Base-by-base conservation (phyloP, 2,113 vertebrate genomes). In the Plectropomus leopardus region DNA sequence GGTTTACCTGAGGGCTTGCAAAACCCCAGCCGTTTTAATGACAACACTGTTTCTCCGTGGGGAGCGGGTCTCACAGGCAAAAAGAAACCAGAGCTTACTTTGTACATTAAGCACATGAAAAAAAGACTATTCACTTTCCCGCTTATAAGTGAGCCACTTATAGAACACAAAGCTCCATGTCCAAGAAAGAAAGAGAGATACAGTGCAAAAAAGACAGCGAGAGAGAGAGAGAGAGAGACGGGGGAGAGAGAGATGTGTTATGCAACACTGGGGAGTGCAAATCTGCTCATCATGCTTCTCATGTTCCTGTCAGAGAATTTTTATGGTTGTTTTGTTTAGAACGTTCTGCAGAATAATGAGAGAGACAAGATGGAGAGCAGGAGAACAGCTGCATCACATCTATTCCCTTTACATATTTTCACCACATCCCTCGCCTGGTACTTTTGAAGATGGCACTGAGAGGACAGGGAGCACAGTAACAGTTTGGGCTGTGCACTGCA, bases 241-340 rank as follows among this genome's bases (percentile, higher is more conserved):
- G 61, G 78, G 44, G 84, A 51, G 67, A 67, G 70, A 66, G 57
- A 82, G 76, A 61, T 42, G 24, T 81, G 83, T 94, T 94, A 93
- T 74, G 68, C 92, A 93, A 94, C 82, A 80, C 58, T 36, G 53
- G 61, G 81, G 82, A 88, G 90, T 89, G 89, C 78, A 92, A 91
- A 94, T 92, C 89, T 93, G 85, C 86, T 91, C 90, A 92, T 92
- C 90, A 90, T 92, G 93, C 85, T 84, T 81, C 89, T 92, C 86
- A 88, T 92, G 92, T 92, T 90, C 82, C 81, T 88, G 86, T 91
- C 83, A 89, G 85, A 84, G 82, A 83, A 83, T 90, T 86, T 88
- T 79, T 86, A 78, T 73, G 88, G 76, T 78, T 89, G 85, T 87
- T 94, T 86, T 93, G 88, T 90, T 91, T 76, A 75, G 65, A 79